Conservation (phyloP, 2,797 vertebrate genomes). For the Miichthys miiuy region DNA sequence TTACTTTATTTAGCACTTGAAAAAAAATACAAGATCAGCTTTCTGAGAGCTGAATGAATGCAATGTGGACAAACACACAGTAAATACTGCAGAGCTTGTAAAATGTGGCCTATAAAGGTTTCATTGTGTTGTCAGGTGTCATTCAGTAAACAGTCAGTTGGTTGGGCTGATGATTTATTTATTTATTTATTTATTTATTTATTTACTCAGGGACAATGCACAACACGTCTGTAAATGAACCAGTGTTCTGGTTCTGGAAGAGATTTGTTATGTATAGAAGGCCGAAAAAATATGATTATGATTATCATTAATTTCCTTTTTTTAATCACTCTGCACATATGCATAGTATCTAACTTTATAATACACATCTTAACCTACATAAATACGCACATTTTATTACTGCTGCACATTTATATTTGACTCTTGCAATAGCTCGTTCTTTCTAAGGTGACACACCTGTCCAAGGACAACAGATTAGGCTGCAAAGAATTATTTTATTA, state of each 20-base stretch:
- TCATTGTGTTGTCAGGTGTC: conserved; percentile 23
- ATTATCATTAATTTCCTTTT: conserved; percentile 10
- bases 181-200: not conserved
- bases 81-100: conserved; percentile 11
- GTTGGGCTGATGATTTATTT: conserved; percentile 25
- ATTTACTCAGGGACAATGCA: not conserved
- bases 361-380: not conserved
- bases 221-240: not conserved
- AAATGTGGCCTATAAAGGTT: not conserved
- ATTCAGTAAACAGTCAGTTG: not conserved
- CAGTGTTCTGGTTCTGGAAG: not conserved
- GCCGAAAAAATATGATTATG: not conserved
- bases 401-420: not conserved
- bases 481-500: not conserved
- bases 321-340: conserved; percentile 17
- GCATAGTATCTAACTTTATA: too few relatives aligned
- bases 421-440: not conserved
- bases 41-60: conserved; percentile 6
- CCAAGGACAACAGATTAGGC: not conserved
- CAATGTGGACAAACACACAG: conserved; percentile 12
- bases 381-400: not conserved
- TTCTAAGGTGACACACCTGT: conserved; percentile 7
- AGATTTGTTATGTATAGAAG: too few relatives aligned
- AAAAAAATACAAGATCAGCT: not conserved
- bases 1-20: conserved; percentile 42